Evolutionary conservation across 2,113 vertebrate genomes (phyloP).

Genomic region (Ranitomeya variabilis): DNA sequence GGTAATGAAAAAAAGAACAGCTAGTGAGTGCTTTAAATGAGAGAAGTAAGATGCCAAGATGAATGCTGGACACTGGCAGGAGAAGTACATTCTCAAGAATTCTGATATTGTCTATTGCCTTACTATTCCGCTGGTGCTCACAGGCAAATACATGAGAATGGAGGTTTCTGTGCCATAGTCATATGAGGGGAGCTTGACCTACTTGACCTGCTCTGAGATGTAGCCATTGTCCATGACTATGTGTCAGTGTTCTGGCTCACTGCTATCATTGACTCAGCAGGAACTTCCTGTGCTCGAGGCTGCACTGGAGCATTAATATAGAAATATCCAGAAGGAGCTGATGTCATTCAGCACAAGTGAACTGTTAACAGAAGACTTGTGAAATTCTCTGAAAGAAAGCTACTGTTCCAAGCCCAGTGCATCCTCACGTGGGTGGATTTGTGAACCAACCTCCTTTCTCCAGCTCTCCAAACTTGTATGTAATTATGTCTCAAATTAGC

Average conservation of each 20-base stretch:
- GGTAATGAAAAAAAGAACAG: conserved; percentile 44
- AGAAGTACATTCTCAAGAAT: conserved; percentile 37
- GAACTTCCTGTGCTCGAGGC: not conserved
- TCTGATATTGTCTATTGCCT: conserved; percentile 8
- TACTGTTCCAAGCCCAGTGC: conserved; percentile 17
- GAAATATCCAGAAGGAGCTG: conserved; percentile 27
- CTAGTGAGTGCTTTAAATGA: conserved; percentile 10
- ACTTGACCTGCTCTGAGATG: conserved; percentile 3
- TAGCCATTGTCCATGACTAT: not conserved
- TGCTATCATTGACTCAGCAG: conserved; percentile 26
- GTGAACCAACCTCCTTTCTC: conserved; percentile 44
- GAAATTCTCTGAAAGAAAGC: conserved; percentile 47
- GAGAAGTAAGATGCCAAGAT: conserved; percentile 26
- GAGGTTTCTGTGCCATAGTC: conserved; percentile 6
- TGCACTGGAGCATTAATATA: not conserved
- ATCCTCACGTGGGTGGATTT: conserved; percentile 50
- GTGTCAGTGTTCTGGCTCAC: not conserved
- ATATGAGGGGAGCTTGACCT: not conserved
- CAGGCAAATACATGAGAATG: conserved; percentile 8
- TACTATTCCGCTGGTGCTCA: not conserved
- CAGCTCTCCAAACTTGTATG: conserved; percentile 19
- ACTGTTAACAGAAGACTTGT: conserved; percentile 37
- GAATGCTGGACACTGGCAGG: conserved; percentile 22
- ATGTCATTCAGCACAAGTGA: conserved; percentile 30
- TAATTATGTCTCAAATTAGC: conserved; percentile 55